Conservation (phyloP, 2,888 invertebrate species). For the Lobophora halterata region DNA sequence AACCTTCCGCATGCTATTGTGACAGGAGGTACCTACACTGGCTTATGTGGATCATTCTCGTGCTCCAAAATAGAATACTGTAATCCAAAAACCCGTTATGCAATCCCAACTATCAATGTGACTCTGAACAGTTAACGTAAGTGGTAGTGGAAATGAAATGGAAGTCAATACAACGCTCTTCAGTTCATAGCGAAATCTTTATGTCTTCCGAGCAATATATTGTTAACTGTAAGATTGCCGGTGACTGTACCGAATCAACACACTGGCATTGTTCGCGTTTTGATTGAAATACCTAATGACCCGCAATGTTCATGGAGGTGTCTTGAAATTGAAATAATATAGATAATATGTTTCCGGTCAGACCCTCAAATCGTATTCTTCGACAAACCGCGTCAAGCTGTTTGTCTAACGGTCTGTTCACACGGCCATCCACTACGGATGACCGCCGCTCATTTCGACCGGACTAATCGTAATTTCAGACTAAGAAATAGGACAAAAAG, state of each 20-base stretch:
- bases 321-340: conserved; percentile 26
- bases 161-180: conserved; percentile 6
- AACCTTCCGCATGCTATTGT: conserved; percentile 64
- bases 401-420: conserved; percentile 72
- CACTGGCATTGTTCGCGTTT: conserved; percentile 4
- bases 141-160: conserved; percentile 28
- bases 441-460: conserved; percentile 72
- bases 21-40: conserved; percentile 21
- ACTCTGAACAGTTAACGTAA: conserved; percentile 40
- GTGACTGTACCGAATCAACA: neutral
- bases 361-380: conserved; percentile 34
- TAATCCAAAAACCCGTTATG: conserved; percentile 62
- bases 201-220: conserved; percentile 1
- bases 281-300: conserved; percentile 14
- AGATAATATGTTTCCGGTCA: conserved; percentile 33
- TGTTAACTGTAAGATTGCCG: conserved; percentile 1
- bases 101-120: conserved; percentile 53
- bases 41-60: conserved; percentile 21
- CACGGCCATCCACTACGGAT: conserved; percentile 75
- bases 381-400: conserved; percentile 54
- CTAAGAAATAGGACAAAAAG: conserved; percentile 73
- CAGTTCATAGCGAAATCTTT: neutral
- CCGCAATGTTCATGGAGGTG: conserved; percentile 17
- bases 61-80: conserved; percentile 62
- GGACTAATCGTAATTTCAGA: conserved; percentile 78